Evolutionary conservation across 2,797 vertebrate genomes (phyloP), one percentile per base, ranked within the genome.

Genomic region (Erpetoichthys calabaricus): DNA sequence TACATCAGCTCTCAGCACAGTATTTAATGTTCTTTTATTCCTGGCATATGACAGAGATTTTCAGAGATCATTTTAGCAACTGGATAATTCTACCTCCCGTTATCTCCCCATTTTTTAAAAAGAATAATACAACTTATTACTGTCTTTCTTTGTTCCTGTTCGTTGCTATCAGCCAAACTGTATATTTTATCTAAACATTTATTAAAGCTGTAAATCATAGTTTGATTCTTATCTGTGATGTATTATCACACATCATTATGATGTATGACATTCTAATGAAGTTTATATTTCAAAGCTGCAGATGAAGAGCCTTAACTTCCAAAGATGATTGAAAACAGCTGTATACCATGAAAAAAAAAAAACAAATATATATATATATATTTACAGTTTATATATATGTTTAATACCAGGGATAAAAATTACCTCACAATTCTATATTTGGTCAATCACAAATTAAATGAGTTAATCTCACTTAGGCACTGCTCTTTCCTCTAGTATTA

Each of bases 231-330:
- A 54, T 54, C 3, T 54, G 70, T 69, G 73, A 71, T 75, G 74
- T 75, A 74, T 76, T 75, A 80, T 75, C 76, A 74, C 72, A 75
- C 78, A 73, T 74, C 77, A 78, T 75, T 79, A 80, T 75, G 74
- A 83, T 77, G 66, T 76, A 80, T 80, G 78, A 75, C 78, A 78
- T 78, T 83, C 80, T 81, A 78, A 85, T 80, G 73, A 75, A 73
- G 80, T 78, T 79, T 80, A 72, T 68, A 75, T 76, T 81, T 78
- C 77, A 80, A 81, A 73, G 75, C 73, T 75, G 75, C 78, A 82
- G 80, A 79, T 81, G 70, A 71, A 72, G 66, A 72, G 77, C 80
- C 80, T 75, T 65, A 74, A 74, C 77, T 81, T 75, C 63, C 63
- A 74, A 69, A 69, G 73, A 75, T 77, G 74, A 82, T 76, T 75